Percentiles rank a stretch among this genome's conserved stretches.
Conservation (phyloP, 2,113 vertebrate genomes). For the Acrocephalus kingi region DNA sequence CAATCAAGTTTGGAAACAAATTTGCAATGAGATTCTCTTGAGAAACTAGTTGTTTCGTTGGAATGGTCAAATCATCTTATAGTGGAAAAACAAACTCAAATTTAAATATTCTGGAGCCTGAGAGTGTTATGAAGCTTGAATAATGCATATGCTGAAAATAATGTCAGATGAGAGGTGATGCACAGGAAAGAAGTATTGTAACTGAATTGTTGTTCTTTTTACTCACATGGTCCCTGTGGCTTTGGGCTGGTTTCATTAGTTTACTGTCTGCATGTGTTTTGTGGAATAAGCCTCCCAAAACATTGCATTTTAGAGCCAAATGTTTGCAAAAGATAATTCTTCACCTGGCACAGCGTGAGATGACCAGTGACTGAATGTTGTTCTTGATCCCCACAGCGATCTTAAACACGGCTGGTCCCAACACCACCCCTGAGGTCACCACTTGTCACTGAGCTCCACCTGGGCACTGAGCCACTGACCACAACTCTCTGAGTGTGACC, state of each 20-base stretch:
- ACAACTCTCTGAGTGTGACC: fast-evolving
- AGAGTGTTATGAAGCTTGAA: not conserved
- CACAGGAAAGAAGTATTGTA: not conserved
- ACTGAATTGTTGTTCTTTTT: not conserved
- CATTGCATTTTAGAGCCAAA: not conserved
- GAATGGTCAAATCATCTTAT: not conserved
- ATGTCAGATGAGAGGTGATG: not conserved
- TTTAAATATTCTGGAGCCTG: not conserved
- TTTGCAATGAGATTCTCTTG: not conserved
- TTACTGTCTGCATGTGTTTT: not conserved
- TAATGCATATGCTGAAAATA: conserved; percentile 10
- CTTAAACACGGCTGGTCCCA: not conserved
- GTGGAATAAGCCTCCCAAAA: not conserved
- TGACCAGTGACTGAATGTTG: not conserved
- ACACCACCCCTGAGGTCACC: not conserved
- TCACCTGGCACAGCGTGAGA: not conserved
- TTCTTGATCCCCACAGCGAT: fast-evolving
- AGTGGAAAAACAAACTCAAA: not conserved
- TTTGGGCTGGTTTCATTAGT: not conserved
- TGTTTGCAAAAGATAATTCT: not conserved
- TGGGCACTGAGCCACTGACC: not conserved
- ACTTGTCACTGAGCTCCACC: not conserved
- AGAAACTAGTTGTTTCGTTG: not conserved
- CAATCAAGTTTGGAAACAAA: not conserved
- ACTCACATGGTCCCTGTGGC: not conserved